A percentile compares a stretch with the other conserved stretches of the same genome.
Evolutionary conservation across 2,113 vertebrate genomes (phyloP).

Genomic region (Neodon shergylaensis): DNA sequence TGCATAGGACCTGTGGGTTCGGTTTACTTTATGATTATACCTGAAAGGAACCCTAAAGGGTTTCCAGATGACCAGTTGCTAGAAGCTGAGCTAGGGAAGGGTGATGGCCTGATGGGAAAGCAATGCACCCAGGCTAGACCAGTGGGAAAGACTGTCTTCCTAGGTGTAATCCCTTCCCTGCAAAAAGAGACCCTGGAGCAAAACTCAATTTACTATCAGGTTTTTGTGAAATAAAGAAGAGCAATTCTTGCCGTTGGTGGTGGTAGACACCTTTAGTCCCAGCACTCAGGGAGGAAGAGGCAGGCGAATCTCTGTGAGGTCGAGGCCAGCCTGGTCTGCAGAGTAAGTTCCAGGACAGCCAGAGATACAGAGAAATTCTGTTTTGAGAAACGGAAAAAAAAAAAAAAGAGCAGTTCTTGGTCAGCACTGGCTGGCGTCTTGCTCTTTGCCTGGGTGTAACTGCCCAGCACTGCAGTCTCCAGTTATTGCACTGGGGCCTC

Average conservation of each 20-base stretch:
- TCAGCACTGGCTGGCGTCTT: not conserved
- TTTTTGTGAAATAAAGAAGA: slow-evolving; percentile 21
- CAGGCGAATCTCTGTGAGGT: no score
- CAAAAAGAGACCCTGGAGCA: slow-evolving; percentile 15
- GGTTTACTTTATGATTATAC: slow-evolving; percentile 50
- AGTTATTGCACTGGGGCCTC: not conserved
- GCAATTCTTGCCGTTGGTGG: not conserved
- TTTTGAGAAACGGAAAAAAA: no score
- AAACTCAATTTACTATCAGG: slow-evolving; percentile 13
- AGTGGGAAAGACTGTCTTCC: not conserved
- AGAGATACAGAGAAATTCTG: no score
- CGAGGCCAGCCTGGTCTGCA: no score
- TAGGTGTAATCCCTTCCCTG: slow-evolving; percentile 15
- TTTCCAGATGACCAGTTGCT: not conserved
- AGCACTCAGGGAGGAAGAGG: no score
- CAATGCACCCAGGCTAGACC: not conserved
- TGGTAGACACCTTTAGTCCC: no score
- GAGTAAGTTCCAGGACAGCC: no score
- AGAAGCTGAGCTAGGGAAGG: slow-evolving; percentile 10
- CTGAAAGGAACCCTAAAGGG: slow-evolving; percentile 25
- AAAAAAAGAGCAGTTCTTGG: not conserved
- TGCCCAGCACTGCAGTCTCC: not conserved
- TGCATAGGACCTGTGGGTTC: slow-evolving; percentile 26
- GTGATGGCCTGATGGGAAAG: not conserved
- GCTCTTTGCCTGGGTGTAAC: slow-evolving; percentile 5